Base-by-base conservation (phyloP, 2,888 invertebrate species). In the Lepidochitona cinerea region DNA sequence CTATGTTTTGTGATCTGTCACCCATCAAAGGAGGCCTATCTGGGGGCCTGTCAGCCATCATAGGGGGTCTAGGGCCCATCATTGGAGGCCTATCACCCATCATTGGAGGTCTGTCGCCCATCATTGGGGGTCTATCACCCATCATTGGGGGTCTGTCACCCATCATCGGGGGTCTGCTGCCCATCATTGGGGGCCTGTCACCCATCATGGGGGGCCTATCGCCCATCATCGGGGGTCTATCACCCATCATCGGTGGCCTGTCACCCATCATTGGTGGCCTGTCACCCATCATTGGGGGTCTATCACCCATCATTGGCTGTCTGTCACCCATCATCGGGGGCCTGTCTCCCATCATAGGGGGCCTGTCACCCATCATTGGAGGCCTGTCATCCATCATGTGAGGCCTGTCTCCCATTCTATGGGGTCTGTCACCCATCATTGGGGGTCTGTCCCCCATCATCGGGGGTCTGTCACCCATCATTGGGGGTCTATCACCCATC, bases 11-110 rank as follows among this genome's bases (percentile, higher is more conserved):
- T 14, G 35, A 35, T 37, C 64, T 71, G 14, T 73, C 73, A n/a
- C 73, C 73, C 26, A 29, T 14, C 68, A 37, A 36, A 35, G 66
- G 71, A 41, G 53, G 68, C 14, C 35, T 41, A 7, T 32, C 49
- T n/a, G 52, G 68, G 18, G 72, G 72, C 37, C 70, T 54, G 18
- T 49, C 64, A 12, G 36, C 75, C 76, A 66, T 75, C 74, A 37
- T 65, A 6, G 64, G 72, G 23, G 75, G 75, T 26, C 65, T 59
- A 12, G 71, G 71, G 23, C 67, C 65, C 41, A 64, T 65, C 26
- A 69, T 66, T n/a, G 6, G 70, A 1, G 72, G 72, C 29, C 59
- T 18, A 36, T 53, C 64, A 12, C 52, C 49, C 36, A 35, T 49
- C 53, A 53, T 52, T 36, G 71, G 64, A 2, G 64, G 59, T 23